A percentile compares a stretch with the other conserved stretches of the same genome.
Conservation (phyloP, 2,113 vertebrate genomes). For the Rhombomys opimus region DNA sequence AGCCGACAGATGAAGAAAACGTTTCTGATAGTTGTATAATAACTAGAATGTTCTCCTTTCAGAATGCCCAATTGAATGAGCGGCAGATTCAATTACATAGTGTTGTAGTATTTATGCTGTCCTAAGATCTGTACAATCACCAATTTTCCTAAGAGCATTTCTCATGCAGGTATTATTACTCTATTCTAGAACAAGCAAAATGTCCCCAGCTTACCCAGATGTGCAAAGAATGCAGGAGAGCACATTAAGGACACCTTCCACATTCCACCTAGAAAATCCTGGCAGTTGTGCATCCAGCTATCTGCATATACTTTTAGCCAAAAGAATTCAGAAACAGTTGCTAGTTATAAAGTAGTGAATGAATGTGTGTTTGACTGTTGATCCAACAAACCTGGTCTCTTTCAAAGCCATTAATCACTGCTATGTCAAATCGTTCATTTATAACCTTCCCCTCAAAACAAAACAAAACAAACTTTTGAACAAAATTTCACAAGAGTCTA, state of each 20-base stretch:
- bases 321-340: not conserved
- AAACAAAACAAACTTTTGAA: not conserved
- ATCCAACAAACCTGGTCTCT: not conserved
- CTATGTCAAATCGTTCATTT: not conserved
- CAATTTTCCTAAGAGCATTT: not conserved
- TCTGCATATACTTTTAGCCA: not conserved
- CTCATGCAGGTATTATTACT: not conserved
- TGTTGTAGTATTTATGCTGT: not conserved
- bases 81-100: not conserved
- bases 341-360: not conserved
- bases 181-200: not conserved
- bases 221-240: too few relatives aligned
- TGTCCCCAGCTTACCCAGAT: not conserved
- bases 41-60: not conserved
- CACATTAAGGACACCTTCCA: not conserved
- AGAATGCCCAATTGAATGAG: not conserved
- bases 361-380: not conserved
- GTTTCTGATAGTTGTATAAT: not conserved
- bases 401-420: not conserved
- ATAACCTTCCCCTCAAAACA: not conserved
- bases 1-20: slow-evolving; percentile 18
- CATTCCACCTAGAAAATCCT: not conserved
- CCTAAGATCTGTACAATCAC: not conserved
- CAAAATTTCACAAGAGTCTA: not conserved
- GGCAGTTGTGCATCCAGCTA: not conserved